Evolutionary conservation across 1,140 invertebrate species (phyloP).

Genomic region (Limonius californicus): DNA sequence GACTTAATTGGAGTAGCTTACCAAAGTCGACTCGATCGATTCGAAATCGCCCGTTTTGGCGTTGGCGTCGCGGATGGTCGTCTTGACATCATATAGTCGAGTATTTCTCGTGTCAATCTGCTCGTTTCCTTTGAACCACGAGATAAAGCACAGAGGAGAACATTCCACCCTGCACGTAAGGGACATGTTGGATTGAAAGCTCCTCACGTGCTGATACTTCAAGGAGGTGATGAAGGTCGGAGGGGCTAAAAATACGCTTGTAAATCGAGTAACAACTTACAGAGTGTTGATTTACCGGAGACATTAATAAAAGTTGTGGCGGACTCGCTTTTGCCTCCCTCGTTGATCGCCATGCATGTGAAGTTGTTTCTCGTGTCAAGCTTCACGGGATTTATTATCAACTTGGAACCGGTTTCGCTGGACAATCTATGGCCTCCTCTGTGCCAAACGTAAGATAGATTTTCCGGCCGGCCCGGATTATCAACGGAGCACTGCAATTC

Average conservation of each 20-base stretch:
- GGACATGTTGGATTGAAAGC: conserved; percentile 62
- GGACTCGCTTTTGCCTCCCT: conserved; percentile 71
- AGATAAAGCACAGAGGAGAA: conserved; percentile 75
- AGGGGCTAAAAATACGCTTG: conserved; percentile 72
- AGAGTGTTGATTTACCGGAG: conserved; percentile 63
- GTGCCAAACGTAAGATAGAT: conserved; percentile 72
- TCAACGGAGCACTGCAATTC: conserved; percentile 77
- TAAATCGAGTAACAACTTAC: too few relatives aligned
- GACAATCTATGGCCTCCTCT: conserved; percentile 67
- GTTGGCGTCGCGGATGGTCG: conserved; percentile 62
- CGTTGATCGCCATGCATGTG: conserved; percentile 78
- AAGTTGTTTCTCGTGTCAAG: conserved; percentile 81
- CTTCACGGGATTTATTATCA: conserved; percentile 74
- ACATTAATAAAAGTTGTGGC: conserved; percentile 74
- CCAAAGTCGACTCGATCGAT: conserved; percentile 77
- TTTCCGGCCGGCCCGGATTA: conserved; percentile 73
- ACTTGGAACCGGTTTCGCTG: conserved; percentile 68
- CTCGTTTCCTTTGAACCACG: conserved; percentile 75
- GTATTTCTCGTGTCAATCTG: conserved; percentile 60
- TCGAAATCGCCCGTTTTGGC: conserved; percentile 78
- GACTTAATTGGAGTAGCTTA: too few relatives aligned
- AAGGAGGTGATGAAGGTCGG: conserved; percentile 82
- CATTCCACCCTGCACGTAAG: conserved; percentile 86
- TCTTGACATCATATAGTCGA: conserved; percentile 64
- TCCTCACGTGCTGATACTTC: conserved; percentile 74